Evolutionary conservation across 2,797 vertebrate genomes (phyloP).

Genomic region (Melanotaenia pygmaea): DNA sequence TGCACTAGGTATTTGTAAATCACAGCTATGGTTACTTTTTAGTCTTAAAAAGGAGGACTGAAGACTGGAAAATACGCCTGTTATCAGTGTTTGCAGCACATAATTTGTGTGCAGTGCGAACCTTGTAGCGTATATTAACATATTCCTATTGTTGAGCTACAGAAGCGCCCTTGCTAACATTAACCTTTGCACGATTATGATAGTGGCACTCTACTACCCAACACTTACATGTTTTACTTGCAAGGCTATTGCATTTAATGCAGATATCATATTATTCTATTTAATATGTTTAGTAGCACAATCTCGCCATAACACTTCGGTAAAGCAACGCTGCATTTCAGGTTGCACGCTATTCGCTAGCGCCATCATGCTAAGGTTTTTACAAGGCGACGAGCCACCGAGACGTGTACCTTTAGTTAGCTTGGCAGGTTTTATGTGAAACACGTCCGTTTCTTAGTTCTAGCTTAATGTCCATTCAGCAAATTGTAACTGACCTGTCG

Average conservation of each 20-base stretch:
- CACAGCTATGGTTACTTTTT: no score
- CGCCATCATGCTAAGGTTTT: constrained; percentile 21
- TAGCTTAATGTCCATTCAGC: constrained; percentile 35
- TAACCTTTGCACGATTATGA: not conserved
- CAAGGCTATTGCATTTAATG: not conserved
- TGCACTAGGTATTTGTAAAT: no score
- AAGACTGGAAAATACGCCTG: no score
- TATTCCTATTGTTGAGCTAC: not conserved
- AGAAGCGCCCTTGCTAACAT: not conserved
- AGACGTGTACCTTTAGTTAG: rapidly evolving
- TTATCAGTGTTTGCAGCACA: no score
- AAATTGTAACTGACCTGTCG: constrained; percentile 64
- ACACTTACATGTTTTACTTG: not conserved
- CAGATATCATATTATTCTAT: not conserved
- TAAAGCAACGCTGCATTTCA: constrained; percentile 6
- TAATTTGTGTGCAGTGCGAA: no score
- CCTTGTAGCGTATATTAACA: no score
- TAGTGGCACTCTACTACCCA: not conserved
- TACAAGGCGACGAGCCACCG: not conserved
- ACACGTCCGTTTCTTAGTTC: not conserved
- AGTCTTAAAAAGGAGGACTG: no score
- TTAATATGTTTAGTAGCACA: not conserved
- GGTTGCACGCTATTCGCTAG: constrained; percentile 34
- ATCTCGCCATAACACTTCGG: not conserved
- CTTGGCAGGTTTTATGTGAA: rapidly evolving